Evolutionary conservation across 2,797 vertebrate species (phyloP).

Genomic region (Gallinago stenura): DNA sequence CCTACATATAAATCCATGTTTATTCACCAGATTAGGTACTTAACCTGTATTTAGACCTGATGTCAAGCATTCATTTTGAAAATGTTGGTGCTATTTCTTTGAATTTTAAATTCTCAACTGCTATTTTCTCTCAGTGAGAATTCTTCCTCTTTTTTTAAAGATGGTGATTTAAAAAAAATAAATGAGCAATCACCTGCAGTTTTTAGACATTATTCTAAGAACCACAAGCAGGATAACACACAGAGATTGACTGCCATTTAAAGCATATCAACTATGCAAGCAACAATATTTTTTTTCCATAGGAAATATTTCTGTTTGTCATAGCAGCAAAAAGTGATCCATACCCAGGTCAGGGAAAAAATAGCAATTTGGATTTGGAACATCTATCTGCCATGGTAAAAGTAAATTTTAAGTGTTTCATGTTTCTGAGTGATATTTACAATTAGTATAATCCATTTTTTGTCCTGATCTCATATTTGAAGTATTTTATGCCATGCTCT

Average conservation of each 20-base stretch:
- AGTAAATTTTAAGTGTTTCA: not conserved
- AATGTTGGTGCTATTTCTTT: constrained; percentile 39
- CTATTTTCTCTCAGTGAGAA: constrained; percentile 29
- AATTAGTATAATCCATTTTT: not conserved
- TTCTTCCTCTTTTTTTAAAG: constrained; percentile 6
- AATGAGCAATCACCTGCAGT: not conserved
- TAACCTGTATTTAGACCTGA: constrained; percentile 47
- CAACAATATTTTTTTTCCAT: not conserved
- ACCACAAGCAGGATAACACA: not conserved
- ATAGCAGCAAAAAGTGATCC: not conserved
- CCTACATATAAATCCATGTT: constrained; percentile 25
- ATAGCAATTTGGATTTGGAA: not conserved
- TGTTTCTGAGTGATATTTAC: not conserved
- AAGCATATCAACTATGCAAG: not conserved
- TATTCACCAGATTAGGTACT: constrained; percentile 41
- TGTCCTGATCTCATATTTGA: not conserved
- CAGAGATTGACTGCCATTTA: not conserved
- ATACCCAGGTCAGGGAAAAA: not conserved
- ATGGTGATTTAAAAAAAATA: not conserved
- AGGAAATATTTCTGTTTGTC: not conserved
- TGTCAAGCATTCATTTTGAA: constrained; percentile 26
- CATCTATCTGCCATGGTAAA: not conserved
- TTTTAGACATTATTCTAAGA: not conserved
- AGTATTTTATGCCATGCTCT: not conserved
- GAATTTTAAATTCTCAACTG: constrained; percentile 15